Conservation (phyloP, 37 sponge, comb jelly and placozoan genomes). For the Beroe ovata region DNA sequence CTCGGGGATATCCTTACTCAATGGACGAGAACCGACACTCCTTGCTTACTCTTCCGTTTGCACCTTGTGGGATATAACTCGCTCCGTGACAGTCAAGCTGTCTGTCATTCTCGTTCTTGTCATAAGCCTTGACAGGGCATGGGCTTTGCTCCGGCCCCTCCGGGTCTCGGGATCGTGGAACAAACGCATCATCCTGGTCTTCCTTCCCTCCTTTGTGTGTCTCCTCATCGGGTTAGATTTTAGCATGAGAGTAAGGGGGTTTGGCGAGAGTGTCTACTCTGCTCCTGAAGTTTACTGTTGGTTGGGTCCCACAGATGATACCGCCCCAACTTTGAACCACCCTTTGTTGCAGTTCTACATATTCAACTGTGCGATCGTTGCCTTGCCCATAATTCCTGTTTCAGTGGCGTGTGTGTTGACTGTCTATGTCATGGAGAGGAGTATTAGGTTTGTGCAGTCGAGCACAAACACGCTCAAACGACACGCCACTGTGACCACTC, state of each 20-base stretch:
- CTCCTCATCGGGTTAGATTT: not conserved
- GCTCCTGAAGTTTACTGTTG: constrained; percentile 50
- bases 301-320: not conserved
- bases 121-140: constrained; percentile 3
- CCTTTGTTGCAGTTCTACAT: constrained; percentile 14
- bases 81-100: constrained; percentile 5
- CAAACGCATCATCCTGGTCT: not conserved
- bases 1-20: constrained; percentile 28
- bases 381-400: constrained; percentile 51
- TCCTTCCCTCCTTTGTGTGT: not conserved
- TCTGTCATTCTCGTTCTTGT: constrained; percentile 28
- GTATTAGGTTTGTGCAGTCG: not conserved
- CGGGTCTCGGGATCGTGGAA: not conserved
- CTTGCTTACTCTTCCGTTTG: constrained; percentile 21
- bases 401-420: constrained; percentile 18
- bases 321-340: not conserved
- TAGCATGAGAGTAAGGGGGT: not conserved
- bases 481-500: constrained; percentile 36
- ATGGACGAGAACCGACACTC: not conserved
- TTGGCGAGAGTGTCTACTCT: not conserved
- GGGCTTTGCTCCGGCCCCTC: not conserved
- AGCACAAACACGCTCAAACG: not conserved
- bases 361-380: not conserved
- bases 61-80: constrained; percentile 6
- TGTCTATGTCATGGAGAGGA: not conserved